Percentiles rank a stretch among this genome's conserved stretches.
Evolutionary conservation across 1,140 invertebrate genomes (phyloP).

Genomic region (Polyergus mexicanus): DNA sequence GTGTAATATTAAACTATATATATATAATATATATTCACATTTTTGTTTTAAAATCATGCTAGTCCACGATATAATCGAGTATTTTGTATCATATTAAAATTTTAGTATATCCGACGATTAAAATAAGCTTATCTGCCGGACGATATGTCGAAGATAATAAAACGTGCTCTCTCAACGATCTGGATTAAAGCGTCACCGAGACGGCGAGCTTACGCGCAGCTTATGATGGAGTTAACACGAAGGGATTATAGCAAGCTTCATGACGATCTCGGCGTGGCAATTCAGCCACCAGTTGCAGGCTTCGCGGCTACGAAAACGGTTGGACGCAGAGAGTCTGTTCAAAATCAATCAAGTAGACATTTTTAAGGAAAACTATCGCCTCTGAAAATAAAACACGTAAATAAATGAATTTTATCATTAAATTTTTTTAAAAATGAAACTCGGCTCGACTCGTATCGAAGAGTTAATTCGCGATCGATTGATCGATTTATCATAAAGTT

Average conservation of each 20-base stretch:
- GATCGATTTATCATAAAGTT: neutral
- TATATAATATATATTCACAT: neutral
- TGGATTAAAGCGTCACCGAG: constrained; percentile 47
- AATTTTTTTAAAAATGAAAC: neutral
- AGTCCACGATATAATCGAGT: too few relatives aligned
- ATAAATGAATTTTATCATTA: neutral
- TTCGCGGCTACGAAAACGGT: constrained; percentile 76
- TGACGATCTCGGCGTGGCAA: constrained; percentile 63
- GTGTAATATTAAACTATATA: neutral
- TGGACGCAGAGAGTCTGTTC: neutral
- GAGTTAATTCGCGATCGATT: constrained; percentile 15
- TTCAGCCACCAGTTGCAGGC: constrained; percentile 83
- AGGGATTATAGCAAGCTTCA: constrained; percentile 68
- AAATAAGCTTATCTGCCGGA: neutral
- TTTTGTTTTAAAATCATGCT: too few relatives aligned
- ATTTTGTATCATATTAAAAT: neutral
- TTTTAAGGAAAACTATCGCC: neutral
- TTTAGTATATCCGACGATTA: neutral
- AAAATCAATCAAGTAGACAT: neutral
- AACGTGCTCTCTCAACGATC: neutral
- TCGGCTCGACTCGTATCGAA: neutral
- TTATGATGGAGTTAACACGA: constrained; percentile 54
- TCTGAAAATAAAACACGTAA: neutral
- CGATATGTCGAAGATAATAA: neutral
- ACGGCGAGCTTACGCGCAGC: constrained; percentile 68